phyloP scores from a whole-genome alignment of 2,888 invertebrate species.

The Callimorpha dominula region DNA sequence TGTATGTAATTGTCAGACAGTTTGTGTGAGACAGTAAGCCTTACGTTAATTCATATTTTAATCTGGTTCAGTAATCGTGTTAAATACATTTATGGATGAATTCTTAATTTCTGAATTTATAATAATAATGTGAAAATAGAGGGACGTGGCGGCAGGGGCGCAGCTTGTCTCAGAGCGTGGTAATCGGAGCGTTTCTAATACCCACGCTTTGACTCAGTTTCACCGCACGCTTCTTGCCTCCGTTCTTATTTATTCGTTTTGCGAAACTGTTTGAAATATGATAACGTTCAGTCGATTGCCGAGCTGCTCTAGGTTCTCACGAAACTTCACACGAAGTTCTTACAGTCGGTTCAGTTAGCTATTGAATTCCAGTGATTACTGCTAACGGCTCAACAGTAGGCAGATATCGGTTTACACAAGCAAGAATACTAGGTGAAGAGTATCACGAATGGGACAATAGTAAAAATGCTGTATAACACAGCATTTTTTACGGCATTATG shows the following conservation, averaged over 20 bases:
- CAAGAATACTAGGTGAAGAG: slow-evolving; percentile 45
- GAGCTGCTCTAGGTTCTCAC: slow-evolving; percentile 76
- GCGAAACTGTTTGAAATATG: slow-evolving; percentile 86
- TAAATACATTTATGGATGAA: background rate
- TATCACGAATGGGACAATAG: slow-evolving; percentile 32
- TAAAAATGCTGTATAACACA: slow-evolving; percentile 42
- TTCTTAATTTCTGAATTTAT: background rate
- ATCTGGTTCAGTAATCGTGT: too few relatives aligned
- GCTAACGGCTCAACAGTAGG: slow-evolving; percentile 55
- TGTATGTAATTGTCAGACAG: too few relatives aligned
- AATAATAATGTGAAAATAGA: background rate
- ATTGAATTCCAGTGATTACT: slow-evolving; percentile 79
- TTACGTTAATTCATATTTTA: too few relatives aligned
- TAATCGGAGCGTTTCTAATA: slow-evolving; percentile 87
- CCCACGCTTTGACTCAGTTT: slow-evolving; percentile 85
- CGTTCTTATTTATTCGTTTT: slow-evolving; percentile 85
- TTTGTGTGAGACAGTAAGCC: too few relatives aligned
- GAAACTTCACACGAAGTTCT: slow-evolving; percentile 82
- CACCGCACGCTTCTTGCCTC: slow-evolving; percentile 86
- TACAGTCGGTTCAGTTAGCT: slow-evolving; percentile 72
- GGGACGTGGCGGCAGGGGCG: slow-evolving; percentile 49
- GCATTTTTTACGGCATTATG: slow-evolving; percentile 62
- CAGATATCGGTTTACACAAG: slow-evolving; percentile 67
- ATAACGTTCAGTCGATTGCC: slow-evolving; percentile 81
- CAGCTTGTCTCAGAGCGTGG: slow-evolving; percentile 71